Base-by-base conservation (phyloP, 2,888 invertebrate species). In the Melipona beecheii region DNA sequence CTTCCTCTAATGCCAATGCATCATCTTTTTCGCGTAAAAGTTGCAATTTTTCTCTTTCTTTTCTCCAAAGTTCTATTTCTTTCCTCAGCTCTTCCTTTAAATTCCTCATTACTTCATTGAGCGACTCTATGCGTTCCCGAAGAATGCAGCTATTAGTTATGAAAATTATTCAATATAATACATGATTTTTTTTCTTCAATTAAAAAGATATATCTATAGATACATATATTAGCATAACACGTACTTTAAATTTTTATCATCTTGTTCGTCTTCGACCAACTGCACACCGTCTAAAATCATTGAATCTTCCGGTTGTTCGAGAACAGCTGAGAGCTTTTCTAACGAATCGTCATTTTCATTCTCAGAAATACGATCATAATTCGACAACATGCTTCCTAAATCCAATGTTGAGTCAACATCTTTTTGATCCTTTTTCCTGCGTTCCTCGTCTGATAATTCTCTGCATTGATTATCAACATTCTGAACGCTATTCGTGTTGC, bases 1-100 rank as follows among this genome's bases (percentile, higher is more conserved):
- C 92, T 73, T 92, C 92, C 52, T 92, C 91, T 27, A 92, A 72
- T 3, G 90, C 90, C 19, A 88, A 68, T 15, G 82, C 70, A 27
- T 91, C 89, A 31, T 80, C 86, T 78, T 81, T 87, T n/a, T 91
- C 89, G 13, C 88, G 88, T 56, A 90, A 85, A 6, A 83, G 31
- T 78, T 90, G 87, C 50, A 90, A 87, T 69, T 93, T 93, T 54
- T 93, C 93, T 19, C 92, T 90, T 83, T 95, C 94, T 68, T 91
- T 92, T 73, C 90, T 91, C 94, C 94, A 95, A n/a, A 92, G 85
- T 73, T 91, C 90, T 58, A 91, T 84, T 81, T 95, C 95, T 43
- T 90, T 89, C 52, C 82, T 90, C 56, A 95, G 69, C 78, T 93
- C 91, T 69, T 91, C 85, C 69, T 91, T 93, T 68, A 95, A 84